Conservation (phyloP, 2,797 vertebrate genomes). For the Argya squamiceps region DNA sequence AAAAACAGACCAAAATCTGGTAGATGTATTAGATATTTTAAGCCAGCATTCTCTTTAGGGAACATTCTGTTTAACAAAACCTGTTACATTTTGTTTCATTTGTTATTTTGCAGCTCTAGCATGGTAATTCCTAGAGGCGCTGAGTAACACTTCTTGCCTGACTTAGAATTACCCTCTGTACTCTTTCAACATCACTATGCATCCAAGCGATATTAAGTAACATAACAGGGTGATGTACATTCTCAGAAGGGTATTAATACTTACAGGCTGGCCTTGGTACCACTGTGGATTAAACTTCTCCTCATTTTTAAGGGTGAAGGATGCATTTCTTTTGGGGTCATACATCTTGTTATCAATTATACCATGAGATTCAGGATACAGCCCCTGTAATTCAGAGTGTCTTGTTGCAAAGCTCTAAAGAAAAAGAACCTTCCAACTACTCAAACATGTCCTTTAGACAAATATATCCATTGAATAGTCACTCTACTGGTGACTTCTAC, state of each 20-base stretch:
- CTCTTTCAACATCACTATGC: conserved; percentile 2
- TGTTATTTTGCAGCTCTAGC: neutral
- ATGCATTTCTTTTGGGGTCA: conserved; percentile 82
- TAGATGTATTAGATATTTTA: neutral
- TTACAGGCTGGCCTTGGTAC: conserved; percentile 96
- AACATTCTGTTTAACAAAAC: neutral
- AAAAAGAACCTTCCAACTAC: neutral
- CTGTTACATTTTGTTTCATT: neutral
- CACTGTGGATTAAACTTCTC: conserved; percentile 87
- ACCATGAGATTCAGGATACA: conserved; percentile 97
- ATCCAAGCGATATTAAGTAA: neutral
- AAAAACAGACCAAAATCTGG: neutral
- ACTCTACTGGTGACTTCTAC: neutral
- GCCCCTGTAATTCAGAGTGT: conserved; percentile 79
- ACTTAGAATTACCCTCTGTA: neutral
- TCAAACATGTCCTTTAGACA: neutral
- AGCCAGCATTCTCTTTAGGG: neutral
- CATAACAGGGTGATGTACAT: neutral
- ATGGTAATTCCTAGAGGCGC: neutral
- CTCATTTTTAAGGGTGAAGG: conserved; percentile 81
- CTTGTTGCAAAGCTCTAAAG: neutral
- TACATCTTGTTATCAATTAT: conserved; percentile 98
- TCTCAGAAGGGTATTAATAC: conserved; percentile 61
- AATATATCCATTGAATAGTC: neutral
- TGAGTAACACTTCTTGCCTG: neutral